Conservation (phyloP, 1,140 invertebrate species). For the Kradibia gibbosae region DNA sequence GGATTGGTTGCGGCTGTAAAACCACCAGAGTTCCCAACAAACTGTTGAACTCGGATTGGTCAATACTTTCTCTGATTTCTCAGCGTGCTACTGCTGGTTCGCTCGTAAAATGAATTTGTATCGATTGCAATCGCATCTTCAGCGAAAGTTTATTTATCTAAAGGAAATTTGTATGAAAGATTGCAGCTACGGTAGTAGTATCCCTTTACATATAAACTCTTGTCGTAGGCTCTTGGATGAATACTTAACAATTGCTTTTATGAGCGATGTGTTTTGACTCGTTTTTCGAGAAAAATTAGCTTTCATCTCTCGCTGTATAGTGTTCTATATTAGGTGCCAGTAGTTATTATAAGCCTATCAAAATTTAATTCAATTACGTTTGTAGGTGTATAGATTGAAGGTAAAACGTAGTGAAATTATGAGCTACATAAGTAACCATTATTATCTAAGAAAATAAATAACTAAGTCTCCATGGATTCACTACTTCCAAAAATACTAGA, state of each 20-base stretch:
- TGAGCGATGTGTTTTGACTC: neutral
- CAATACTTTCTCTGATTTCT: constrained; percentile 28
- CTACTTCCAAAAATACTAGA: neutral
- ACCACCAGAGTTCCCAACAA: constrained; percentile 21
- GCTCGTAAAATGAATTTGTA: constrained; percentile 20
- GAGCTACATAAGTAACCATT: neutral
- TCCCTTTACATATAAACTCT: neutral
- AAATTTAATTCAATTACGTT: no score
- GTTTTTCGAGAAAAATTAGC: neutral
- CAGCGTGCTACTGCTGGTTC: neutral
- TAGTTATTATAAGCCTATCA: no score
- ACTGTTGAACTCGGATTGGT: neutral
- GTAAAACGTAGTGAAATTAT: no score
- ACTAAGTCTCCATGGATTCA: neutral
- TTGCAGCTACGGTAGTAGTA: neutral
- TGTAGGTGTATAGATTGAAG: no score
- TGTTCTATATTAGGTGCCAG: no score
- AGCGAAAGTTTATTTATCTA: constrained; percentile 5
- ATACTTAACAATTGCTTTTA: constrained; percentile 9
- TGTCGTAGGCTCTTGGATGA: neutral
- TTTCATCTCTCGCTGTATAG: no score
- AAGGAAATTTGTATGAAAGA: neutral
- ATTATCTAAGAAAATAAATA: neutral
- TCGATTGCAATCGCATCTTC: neutral
- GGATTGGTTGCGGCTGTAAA: neutral